Base-by-base conservation (phyloP, 2,113 vertebrate species). In the Xenopus borealis region DNA sequence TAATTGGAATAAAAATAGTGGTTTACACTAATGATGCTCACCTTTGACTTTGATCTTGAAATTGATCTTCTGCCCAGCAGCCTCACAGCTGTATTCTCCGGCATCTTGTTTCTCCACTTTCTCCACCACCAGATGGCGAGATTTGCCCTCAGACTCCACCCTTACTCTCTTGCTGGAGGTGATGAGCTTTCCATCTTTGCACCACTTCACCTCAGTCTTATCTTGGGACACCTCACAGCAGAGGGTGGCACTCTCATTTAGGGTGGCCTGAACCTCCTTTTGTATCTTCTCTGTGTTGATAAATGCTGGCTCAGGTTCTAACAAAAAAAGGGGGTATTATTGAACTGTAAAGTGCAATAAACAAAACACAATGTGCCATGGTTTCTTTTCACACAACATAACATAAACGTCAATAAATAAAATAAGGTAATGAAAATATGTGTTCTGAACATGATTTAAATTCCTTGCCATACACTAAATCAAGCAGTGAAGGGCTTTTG, bases 61-160 rank as follows among this genome's bases (percentile, higher is more conserved):
- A 71, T 72, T 73, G 66, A 91, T 79, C 59, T 89, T 92, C 46
- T 91, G 89, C 10, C 80, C 87, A 62, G 83, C 90, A 68, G 85
- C 85, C 70, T 92, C 89, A 0, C 77, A 94, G 71, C 2, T 62
- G 27, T 95, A 95, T 62, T 93, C 90, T 74, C 93, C 94, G 50
- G 82, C 88, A 64, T 95, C 92, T 18, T 81, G 92, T 83, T 83
- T 92, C 83, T 94, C 91, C 78, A 88, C 86, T 53, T 90, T 90
- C 64, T 91, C 89, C 7, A 96, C 27, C 64, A 91, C 82, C 83
- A 96, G 86, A 61, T 79, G 84, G 12, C 91, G 89, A 17, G 66
- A 83, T 66, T 72, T 86, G 68, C 86, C 91, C 33, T 83, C 85
- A 1, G 81, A 70, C 72, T 94, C 91, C 0, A 87, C 65, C 75